These are phyloP conservation scores for Agrotis exclamationis DNA, from an alignment of 2,888 invertebrate species.

Conservation along the genomic window DNA sequence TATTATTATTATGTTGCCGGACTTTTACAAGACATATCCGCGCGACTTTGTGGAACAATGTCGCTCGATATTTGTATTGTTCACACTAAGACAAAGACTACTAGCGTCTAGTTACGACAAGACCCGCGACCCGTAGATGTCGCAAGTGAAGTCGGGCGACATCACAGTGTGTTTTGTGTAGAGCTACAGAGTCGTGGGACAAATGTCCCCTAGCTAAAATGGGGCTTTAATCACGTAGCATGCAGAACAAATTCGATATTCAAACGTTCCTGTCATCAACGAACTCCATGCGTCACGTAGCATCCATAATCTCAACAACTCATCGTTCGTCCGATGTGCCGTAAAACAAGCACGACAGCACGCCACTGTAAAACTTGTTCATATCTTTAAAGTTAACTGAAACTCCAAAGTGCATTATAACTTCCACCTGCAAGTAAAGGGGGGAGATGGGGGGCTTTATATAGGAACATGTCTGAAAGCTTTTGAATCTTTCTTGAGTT, in stretches of 20 bases:
- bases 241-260: not conserved
- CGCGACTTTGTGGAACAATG: too few relatives aligned
- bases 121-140: too few relatives aligned
- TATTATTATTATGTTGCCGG: too few relatives aligned
- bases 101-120: too few relatives aligned
- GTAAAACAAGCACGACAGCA: conserved; percentile 68
- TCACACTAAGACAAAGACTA: too few relatives aligned
- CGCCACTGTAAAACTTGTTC: conserved; percentile 73
- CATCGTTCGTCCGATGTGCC: conserved; percentile 55
- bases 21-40: too few relatives aligned
- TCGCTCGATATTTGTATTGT: too few relatives aligned
- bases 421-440: conserved; percentile 72
- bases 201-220: too few relatives aligned
- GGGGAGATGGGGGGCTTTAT: conserved; percentile 58
- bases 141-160: too few relatives aligned
- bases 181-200: too few relatives aligned
- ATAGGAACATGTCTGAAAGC: conserved; percentile 74
- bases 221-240: not conserved
- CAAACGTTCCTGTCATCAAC: not conserved
- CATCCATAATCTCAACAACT: conserved; percentile 10
- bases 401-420: conserved; percentile 80
- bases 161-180: too few relatives aligned
- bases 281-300: conserved; percentile 6
- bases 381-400: conserved; percentile 77
- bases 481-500: conserved; percentile 73